Evolutionary conservation across 2,797 vertebrate species (phyloP), one percentile per base, ranked within the genome.

Genomic region (Parotocinclus haroldoi): DNA sequence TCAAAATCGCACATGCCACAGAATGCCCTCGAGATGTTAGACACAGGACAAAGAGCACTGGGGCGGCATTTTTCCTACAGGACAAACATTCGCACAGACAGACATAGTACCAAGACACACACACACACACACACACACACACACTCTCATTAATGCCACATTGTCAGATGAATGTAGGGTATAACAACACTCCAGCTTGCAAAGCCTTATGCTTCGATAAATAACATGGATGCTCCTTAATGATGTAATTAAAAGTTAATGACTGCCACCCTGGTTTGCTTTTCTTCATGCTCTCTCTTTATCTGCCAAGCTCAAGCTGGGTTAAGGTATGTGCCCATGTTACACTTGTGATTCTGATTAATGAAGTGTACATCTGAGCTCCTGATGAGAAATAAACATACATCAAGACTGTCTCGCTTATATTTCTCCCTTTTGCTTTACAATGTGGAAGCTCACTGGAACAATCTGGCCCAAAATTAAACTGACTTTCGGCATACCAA

Each of bases 1-100:
- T 93, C 86, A 78, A 96, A 92, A 83, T 92, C 88, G 82, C 94
- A 96, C 73, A 78, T 84, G 16, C 93, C 92, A 66, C 95, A 98
- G 66, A 88, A 86, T 10, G 93, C 89, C 18, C 84, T 84, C 45
- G 83, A 80, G 56, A 89, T 85, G 55, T 80, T 73, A 10, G 89
- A 83, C 12, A 77, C 48, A 0, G 93, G 93, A 79, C 95, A 98
- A 65, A 94, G 50, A 7, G 77, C 48, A 13, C 80, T 87, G 54
- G 84, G 89, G 37, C 72, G 75, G 73, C 94, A 96, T 57, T 76
- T 84, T 63, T 73, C 84, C 82, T 95, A 86, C 84, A 87, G 53
- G 73, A 68, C 63, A 64, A 39, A 68, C 37, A 55, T 5, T 2
- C 27, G 5, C 27, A 27, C 27, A n/a, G n/a, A n/a, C n/a, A n/a